These are phyloP conservation scores for Apodemia zela DNA, from an alignment of 2,888 invertebrate genomes.

Conservation along the genomic window DNA sequence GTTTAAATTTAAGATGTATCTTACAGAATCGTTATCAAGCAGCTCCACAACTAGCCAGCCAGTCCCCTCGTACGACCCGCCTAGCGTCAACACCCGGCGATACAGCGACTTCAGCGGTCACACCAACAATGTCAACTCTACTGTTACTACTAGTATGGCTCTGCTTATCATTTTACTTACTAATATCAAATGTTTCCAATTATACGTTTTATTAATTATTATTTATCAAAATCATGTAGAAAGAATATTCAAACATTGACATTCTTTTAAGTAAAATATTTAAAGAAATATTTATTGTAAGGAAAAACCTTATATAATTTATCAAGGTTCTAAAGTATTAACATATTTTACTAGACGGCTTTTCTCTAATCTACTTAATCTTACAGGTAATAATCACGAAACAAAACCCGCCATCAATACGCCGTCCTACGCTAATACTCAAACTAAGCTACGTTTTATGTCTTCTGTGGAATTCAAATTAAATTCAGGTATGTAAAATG, in stretches of 20 bases:
- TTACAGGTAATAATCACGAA: constrained; percentile 43
- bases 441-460: constrained; percentile 88
- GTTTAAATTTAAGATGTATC: neutral
- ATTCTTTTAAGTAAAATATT: no score
- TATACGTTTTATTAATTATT: no score
- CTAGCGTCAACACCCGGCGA: constrained; percentile 44
- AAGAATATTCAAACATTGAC: no score
- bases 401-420: constrained; percentile 52
- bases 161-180: neutral
- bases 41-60: constrained; percentile 80
- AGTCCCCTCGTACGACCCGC: constrained; percentile 54
- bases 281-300: no score
- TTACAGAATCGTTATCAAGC: constrained; percentile 80
- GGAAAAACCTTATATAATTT: no score
- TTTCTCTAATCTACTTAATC: neutral
- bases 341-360: neutral
- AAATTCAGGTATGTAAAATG: constrained; percentile 83
- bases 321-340: no score
- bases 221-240: no score
- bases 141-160: constrained; percentile 42
- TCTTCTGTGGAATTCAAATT: constrained; percentile 90
- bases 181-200: no score
- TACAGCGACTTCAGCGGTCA: constrained; percentile 47
- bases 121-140: constrained; percentile 40
- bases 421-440: constrained; percentile 61